Evolutionary conservation across 1,140 invertebrate species (phyloP).

Genomic region (Hypothenemus hampei): DNA sequence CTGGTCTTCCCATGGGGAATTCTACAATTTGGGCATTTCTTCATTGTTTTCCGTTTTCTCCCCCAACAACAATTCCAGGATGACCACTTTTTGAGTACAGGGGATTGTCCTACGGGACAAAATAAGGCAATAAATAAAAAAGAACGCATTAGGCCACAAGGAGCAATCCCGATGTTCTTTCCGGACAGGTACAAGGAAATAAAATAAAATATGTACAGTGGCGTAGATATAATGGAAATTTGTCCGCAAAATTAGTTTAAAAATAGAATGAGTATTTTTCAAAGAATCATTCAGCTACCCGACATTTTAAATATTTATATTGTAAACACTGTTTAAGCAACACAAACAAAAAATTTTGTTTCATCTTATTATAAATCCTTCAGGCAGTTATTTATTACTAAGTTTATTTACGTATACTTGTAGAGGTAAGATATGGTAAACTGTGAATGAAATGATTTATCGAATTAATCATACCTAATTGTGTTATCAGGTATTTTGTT

Average conservation of each 20-base stretch:
- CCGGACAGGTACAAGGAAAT: conserved; percentile 15
- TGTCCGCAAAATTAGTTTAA: too few relatives aligned
- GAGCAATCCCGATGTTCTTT: conserved; percentile 11
- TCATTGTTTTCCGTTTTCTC: conserved; percentile 23
- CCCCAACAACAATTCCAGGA: conserved; percentile 25
- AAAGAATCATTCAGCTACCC: conserved; percentile 1
- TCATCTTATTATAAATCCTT: conserved; percentile 21
- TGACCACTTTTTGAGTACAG: conserved; percentile 22
- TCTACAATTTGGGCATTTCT: conserved; percentile 11
- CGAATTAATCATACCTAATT: conserved; percentile 18
- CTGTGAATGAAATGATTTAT: conserved; percentile 22
- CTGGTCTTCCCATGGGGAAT: conserved; percentile 8
- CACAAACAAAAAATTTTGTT: conserved; percentile 13
- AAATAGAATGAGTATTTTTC: conserved; percentile 14
- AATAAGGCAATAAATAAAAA: conserved; percentile 43
- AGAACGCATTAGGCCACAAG: conserved; percentile 35
- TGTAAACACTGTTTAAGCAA: conserved; percentile 6
- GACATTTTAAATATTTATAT: conserved; percentile 12
- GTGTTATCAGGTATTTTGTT: neutral
- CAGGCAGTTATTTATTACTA: conserved; percentile 11
- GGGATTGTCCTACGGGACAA: conserved; percentile 23
- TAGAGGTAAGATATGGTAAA: conserved; percentile 5
- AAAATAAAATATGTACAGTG: neutral
- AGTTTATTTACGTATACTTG: conserved; percentile 13
- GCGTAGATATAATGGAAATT: neutral